Base-by-base conservation (phyloP, 2,888 invertebrate species). In the Gibbula magus region DNA sequence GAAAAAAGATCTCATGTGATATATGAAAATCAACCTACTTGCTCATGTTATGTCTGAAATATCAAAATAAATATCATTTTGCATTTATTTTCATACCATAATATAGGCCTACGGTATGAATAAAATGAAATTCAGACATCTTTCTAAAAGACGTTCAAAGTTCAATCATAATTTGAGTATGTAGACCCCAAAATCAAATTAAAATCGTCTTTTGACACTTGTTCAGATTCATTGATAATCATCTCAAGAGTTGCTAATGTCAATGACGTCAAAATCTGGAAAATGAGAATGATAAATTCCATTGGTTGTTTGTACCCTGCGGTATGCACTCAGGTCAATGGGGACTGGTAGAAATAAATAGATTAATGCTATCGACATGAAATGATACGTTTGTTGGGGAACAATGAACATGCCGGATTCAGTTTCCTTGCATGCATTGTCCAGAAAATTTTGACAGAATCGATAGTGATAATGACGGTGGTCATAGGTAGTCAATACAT, bases 401-500 rank as follows among this genome's bases (percentile, higher is more conserved):
- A 61, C 61, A 61, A 29, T 61, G 61, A 29, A 18, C 61, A 22
- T 61, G 29, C 61, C 61, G 61, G 61, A 61, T 61, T 61, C 61
- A 61, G 61, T 61, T 56, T 61, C 61, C 61, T 29, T 29, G 29
- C 29, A 29, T 29, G 29, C 61, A 61, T 61, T 61, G 61, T 61
- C 61, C 29, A 22, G 61, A 29, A 29, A 61, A 25, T 61, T 61
- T 61, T 29, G 29, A 29, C 25, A 61, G 61, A 61, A 61, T 61
- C 29, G 29, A 61, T 61, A 61, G 61, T 61, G 61, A 61, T 61
- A 61, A 61, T 61, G 61, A 61, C 29, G 45, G 1, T 45, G 61
- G 61, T 61, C 61, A 61, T n/a, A 61, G 61, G 61, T 29, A 61
- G 61, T 61, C 61, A 61, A 61, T 61, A 61, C 25, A 61, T 61